phyloP scores from a whole-genome alignment of 2,797 vertebrate species.

The Sylvilagus floridanus region DNA sequence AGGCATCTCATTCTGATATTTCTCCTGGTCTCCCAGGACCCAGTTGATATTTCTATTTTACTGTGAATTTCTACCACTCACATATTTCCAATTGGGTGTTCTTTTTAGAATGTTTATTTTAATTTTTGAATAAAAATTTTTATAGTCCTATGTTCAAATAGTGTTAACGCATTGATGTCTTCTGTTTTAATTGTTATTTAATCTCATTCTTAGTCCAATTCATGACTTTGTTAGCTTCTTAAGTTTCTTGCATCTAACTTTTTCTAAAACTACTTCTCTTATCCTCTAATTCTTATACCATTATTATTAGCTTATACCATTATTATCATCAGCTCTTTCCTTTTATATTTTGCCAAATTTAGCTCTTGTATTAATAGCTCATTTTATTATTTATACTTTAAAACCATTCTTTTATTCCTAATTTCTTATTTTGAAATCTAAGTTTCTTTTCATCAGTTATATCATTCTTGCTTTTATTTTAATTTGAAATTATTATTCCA shows the following conservation, averaged over 20 bases:
- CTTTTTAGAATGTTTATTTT: background rate
- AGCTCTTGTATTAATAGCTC: background rate
- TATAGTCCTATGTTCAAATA: background rate
- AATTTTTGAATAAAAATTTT: background rate
- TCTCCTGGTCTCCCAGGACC: background rate
- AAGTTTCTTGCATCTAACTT: background rate
- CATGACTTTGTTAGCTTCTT: background rate
- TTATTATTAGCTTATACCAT: background rate
- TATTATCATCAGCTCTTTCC: background rate
- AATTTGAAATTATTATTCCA: background rate
- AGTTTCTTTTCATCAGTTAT: constrained; percentile 26
- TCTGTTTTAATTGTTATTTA: background rate
- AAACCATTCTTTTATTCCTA: background rate
- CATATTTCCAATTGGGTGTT: background rate
- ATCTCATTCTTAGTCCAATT: background rate
- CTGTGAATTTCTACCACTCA: background rate
- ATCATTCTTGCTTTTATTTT: background rate
- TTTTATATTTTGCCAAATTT: constrained; percentile 20
- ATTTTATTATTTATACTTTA: constrained; percentile 27
- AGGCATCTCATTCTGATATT: background rate
- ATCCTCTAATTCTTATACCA: background rate
- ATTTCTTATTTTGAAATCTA: constrained; percentile 10
- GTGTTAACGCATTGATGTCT: background rate
- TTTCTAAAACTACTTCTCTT: constrained; percentile 21
- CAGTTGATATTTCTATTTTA: background rate